Conservation (phyloP, 2,888 invertebrate genomes). For the Sesamia inferens region DNA sequence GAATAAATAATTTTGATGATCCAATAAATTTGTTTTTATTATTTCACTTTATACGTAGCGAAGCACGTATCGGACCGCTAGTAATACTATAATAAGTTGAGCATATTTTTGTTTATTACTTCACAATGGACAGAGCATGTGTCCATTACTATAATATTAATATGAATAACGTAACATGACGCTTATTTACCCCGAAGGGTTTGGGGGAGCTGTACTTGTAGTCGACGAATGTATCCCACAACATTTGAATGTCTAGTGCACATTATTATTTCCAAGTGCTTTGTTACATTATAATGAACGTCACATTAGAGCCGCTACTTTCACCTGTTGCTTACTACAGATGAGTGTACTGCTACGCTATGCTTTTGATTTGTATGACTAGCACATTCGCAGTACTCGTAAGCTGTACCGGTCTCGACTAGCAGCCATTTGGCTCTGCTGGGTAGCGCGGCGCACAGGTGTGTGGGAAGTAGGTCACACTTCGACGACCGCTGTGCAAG, state of each 20-base stretch:
- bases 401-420: neutral
- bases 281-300: neutral
- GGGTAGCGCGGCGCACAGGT: neutral
- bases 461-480: constrained; percentile 51
- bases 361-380: neutral
- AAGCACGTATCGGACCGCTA: too few relatives aligned
- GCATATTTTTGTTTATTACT: too few relatives aligned
- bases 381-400: neutral
- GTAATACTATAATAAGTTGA: too few relatives aligned
- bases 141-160: too few relatives aligned
- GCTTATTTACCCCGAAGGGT: neutral
- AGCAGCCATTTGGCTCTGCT: neutral
- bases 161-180: neutral
- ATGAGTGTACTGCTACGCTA: neutral
- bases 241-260: neutral
- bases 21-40: too few relatives aligned
- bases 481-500: constrained; percentile 19
- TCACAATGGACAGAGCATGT: too few relatives aligned
- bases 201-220: neutral
- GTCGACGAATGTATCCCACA: neutral
- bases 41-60: too few relatives aligned
- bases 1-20: too few relatives aligned
- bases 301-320: neutral
- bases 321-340: neutral
- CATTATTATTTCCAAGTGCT: neutral